Evolutionary conservation across 2,797 vertebrate species (phyloP).

Genomic region (Myotis pilosus): DNA sequence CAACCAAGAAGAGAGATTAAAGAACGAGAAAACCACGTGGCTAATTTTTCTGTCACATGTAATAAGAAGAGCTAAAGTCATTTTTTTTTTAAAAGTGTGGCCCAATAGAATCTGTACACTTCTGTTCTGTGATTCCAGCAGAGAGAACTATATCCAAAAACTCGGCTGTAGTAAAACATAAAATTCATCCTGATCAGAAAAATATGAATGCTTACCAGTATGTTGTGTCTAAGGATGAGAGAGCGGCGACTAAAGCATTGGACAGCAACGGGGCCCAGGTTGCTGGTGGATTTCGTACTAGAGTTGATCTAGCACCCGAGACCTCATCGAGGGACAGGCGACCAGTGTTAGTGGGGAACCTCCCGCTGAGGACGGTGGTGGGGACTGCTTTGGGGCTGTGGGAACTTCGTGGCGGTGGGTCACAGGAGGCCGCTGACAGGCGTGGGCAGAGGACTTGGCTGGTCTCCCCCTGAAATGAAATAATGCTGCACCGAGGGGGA

Average conservation of each 20-base stretch:
- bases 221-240: constrained; percentile 90
- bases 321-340: background rate
- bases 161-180: constrained; percentile 68
- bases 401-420: constrained; percentile 86
- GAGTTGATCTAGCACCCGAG: constrained; percentile 90
- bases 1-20: constrained; percentile 77
- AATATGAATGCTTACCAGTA: constrained; percentile 90
- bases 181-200: constrained; percentile 89
- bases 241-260: constrained; percentile 85
- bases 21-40: constrained; percentile 91
- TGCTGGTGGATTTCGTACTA: constrained; percentile 88
- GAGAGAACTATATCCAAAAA: background rate
- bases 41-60: constrained; percentile 90
- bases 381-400: constrained; percentile 91
- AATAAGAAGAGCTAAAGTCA: constrained; percentile 81
- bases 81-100: background rate
- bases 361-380: constrained; percentile 79
- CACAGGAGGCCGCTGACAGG: constrained; percentile 90
- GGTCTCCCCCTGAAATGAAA: constrained; percentile 84
- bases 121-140: background rate
- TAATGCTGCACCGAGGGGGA: constrained; percentile 82
- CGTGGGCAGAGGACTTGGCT: constrained; percentile 94
- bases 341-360: background rate
- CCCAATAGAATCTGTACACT: background rate
- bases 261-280: constrained; percentile 93